Evolutionary conservation across 1,140 invertebrate species (phyloP), one percentile per base, ranked within the genome.

Genomic region (Formica selysi): DNA sequence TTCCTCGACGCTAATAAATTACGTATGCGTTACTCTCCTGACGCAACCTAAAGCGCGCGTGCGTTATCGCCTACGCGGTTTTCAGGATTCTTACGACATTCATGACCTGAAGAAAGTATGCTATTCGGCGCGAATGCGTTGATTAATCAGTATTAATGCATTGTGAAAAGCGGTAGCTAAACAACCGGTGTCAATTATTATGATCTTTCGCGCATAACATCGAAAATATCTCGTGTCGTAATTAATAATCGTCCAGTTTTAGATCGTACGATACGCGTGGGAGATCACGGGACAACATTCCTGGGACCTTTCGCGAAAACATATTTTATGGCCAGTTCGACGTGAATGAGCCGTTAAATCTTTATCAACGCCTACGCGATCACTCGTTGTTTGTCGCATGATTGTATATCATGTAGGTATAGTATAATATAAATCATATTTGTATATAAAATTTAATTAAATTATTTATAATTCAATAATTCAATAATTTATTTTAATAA

Each of bases 81-180:
- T 73, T 73, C 79, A n/a, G 67, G 54, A 73, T 73, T 19, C 68
- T 81, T 73, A 26, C 79, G 79, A 81, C 67, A 83, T 74, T 83
- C 48, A 36, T 22, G 48, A 4, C 26, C 48, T 8, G 32, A 36
- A 8, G 36, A 61, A 61, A 22, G 4, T 76, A 41, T n/a, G 22
- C 19, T 11, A 19, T 13, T n/a, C 22, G n/a, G 8, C 22, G 62
- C 22, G 36, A 57, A 41, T 26, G 36, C 16, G 79, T 59, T 73
- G 79, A 81, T 81, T 73, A 73, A 81, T 81, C 26, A 16, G 22
- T 59, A 38, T 73, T 73, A 57, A 65, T 70, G 67, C 54, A 59
- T 71, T 51, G 4, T 10, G 36, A 81, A 71, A 44, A 6, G 26
- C 54, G 67, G 38, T 59, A 81, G 54, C 54, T 7, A 80, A 51